Percentiles rank a stretch among this genome's conserved stretches.
Evolutionary conservation across 2,888 invertebrate genomes (phyloP).

Genomic region (Rotaria macrura): DNA sequence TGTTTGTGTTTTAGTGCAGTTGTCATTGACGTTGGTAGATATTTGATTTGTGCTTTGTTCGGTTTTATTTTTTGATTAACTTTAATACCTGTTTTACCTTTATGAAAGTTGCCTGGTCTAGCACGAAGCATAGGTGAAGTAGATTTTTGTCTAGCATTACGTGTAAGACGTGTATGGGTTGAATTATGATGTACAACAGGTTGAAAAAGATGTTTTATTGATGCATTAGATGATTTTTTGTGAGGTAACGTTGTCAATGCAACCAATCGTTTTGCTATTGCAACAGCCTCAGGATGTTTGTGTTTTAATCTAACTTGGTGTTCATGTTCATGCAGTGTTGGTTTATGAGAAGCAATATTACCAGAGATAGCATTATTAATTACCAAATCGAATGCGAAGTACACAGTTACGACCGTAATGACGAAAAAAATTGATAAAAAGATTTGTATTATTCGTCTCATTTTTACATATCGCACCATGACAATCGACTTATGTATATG

Average conservation of each 20-base stretch:
- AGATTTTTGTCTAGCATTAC: neutral
- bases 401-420: neutral
- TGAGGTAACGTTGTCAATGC: neutral
- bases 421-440: neutral
- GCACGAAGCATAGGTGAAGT: no score
- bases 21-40: neutral
- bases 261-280: neutral
- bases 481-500: neutral
- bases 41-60: neutral
- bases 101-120: neutral
- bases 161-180: neutral
- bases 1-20: neutral
- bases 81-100: conserved; percentile 10
- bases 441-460: conserved; percentile 13
- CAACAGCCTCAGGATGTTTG: neutral
- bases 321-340: neutral
- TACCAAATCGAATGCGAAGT: neutral
- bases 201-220: neutral
- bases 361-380: neutral
- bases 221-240: neutral
- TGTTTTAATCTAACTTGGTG: neutral
- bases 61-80: neutral
- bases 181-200: no score
- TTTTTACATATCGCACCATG: neutral
- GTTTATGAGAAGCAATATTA: neutral